Evolutionary conservation across 2,113 vertebrate genomes (phyloP).

Genomic region (Physeter macrocephalus): DNA sequence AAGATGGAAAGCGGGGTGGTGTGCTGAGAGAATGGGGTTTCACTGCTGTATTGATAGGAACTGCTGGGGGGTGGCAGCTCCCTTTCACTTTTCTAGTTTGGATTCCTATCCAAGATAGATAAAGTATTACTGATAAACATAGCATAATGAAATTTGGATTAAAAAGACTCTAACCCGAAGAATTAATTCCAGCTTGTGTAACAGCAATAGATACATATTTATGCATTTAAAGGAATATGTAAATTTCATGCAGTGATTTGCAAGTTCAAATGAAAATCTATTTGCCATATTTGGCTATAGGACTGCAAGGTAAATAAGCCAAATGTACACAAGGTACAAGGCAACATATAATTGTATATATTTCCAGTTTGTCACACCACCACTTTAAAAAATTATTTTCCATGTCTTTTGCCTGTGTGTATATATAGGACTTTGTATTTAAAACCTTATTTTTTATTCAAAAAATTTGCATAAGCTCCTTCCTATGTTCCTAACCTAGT

Average conservation of each 20-base stretch:
- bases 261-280: conserved; percentile 28
- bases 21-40: background rate
- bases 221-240: background rate
- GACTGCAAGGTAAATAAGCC: background rate
- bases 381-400: background rate
- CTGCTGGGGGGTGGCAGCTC: no score
- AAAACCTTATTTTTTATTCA: conserved; percentile 28
- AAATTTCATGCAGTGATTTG: conserved; percentile 9
- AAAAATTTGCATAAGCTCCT: background rate
- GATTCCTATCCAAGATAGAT: background rate
- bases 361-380: background rate
- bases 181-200: conserved; percentile 9
- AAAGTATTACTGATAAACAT: background rate
- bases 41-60: background rate
- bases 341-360: background rate
- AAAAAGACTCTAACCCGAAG: background rate
- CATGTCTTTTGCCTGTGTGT: background rate
- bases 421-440: background rate
- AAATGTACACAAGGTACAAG: background rate
- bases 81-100: background rate
- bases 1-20: background rate
- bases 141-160: background rate
- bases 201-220: background rate
- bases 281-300: conserved; percentile 24
- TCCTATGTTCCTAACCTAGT: background rate